A percentile compares a stretch with the other conserved stretches of the same genome.
These are phyloP conservation scores for Caracal caracal DNA, from an alignment of 2,113 vertebrate species.

Conservation along the genomic window DNA sequence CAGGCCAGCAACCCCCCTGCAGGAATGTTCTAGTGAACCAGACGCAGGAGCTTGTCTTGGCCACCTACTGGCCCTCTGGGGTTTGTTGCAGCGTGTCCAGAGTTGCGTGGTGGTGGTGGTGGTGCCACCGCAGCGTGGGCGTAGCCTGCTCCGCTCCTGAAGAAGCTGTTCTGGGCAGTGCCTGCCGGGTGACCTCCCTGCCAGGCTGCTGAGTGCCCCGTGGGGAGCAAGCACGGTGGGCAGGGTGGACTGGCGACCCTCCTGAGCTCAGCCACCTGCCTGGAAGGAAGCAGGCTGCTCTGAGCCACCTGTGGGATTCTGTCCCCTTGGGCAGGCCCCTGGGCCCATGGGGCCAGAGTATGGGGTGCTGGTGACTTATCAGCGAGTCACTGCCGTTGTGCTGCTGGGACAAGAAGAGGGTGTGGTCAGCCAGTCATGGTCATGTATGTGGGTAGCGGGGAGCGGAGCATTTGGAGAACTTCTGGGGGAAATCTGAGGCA, in stretches of 20 bases:
- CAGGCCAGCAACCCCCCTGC: accelerated
- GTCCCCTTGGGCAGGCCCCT: background rate
- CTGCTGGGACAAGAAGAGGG: background rate
- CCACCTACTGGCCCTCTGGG: background rate
- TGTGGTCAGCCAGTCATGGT: conserved; percentile 41
- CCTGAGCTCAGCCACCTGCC: background rate
- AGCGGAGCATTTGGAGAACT: background rate
- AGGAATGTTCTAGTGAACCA: background rate
- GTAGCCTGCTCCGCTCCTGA: background rate
- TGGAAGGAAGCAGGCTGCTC: background rate
- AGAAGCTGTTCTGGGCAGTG: background rate
- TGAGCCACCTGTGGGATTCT: background rate
- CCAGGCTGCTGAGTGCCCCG: background rate
- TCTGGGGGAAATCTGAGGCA: background rate
- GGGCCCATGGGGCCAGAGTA: accelerated
- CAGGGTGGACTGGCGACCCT: accelerated
- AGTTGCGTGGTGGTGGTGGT: background rate
- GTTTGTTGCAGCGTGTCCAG: background rate
- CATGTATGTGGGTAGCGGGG: background rate
- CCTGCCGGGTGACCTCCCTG: background rate
- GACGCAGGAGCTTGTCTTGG: background rate
- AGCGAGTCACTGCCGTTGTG: background rate
- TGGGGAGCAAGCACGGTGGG: background rate
- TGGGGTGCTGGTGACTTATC: background rate
- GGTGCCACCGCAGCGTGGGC: background rate